Evolutionary conservation across 1,140 invertebrate species (phyloP), one percentile per base, ranked within the genome.

Genomic region (Drosophila sechellia): DNA sequence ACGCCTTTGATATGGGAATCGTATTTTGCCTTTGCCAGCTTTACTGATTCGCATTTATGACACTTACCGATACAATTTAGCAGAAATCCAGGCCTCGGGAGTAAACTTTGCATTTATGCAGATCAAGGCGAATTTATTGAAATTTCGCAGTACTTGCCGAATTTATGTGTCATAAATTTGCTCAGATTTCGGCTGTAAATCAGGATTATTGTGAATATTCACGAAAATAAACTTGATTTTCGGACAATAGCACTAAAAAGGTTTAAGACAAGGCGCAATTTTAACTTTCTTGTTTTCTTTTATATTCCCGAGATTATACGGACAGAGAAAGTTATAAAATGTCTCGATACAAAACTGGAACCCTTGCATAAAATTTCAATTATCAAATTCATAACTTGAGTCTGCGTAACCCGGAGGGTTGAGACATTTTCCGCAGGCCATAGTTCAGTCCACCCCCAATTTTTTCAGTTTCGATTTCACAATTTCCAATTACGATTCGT

Each of bases 11-110:
- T 70, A 69, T 57, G 37, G 46, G 52, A 57, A 45, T 31, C 27
- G 59, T 34, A 59, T 34, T 63, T 63, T 43, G 42, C 55, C 69
- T 11, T 20, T 39, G 31, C 31, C 6, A 17, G 50, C 50, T 49
- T 45, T 46, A 60, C 75, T 59, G 73, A 76, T 76, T 58, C 61
- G 15, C 74, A 77, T 86, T 86, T 86, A 86, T 83, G 84, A 89
- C 84, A 79, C 83, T 86, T 65, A 76, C 75, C 81, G 75, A 69
- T 61, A 87, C 83, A 86, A 79, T 86, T 86, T 86, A 69, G 75
- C 78, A 22, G 42, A 63, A 61, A 45, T 42, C 46, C 27, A 34
- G 42, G 57, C 39, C 39, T n/a, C 35, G 72, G 61, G 54, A 45
- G 60, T 60, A 43, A 46, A 56, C 57, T 46, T 25, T 12, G 34